Conservation (phyloP, 2,797 vertebrate genomes). For the Paguma larvata region DNA sequence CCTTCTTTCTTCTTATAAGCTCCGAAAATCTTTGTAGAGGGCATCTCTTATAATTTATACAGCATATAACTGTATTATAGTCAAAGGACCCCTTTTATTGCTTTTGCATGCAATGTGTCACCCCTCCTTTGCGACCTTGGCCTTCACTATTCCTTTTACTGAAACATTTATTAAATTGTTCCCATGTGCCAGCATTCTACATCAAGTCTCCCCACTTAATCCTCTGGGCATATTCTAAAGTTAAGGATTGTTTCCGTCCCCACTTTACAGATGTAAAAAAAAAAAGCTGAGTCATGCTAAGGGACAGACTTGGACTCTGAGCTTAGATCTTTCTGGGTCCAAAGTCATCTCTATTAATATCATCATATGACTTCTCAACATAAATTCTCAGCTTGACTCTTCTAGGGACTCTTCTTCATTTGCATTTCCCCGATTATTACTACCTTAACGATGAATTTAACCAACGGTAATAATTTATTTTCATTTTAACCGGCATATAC, state of each 20-base stretch:
- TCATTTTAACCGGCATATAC: neutral
- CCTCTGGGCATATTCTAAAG: neutral
- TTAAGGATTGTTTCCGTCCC: neutral
- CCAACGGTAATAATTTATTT: neutral
- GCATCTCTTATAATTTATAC: neutral
- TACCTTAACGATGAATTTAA: neutral
- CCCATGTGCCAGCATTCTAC: neutral
- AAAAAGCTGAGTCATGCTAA: neutral
- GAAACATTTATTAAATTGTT: neutral
- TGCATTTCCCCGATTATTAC: neutral
- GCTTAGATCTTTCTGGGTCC: neutral
- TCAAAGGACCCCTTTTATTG: neutral
- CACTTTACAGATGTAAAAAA: neutral
- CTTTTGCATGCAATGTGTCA: neutral
- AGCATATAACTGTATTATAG: neutral
- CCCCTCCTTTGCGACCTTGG: neutral
- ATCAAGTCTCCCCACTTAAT: neutral
- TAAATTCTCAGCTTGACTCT: neutral
- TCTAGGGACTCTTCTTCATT: neutral
- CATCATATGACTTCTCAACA: neutral
- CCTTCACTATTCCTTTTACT: neutral
- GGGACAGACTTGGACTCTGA: neutral
- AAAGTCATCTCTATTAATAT: neutral
- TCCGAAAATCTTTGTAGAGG: neutral
- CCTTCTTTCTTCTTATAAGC: neutral